Evolutionary conservation across 2,797 vertebrate species (phyloP), one percentile per base, ranked within the genome.

Genomic region (Acestrorhynchus altus): DNA sequence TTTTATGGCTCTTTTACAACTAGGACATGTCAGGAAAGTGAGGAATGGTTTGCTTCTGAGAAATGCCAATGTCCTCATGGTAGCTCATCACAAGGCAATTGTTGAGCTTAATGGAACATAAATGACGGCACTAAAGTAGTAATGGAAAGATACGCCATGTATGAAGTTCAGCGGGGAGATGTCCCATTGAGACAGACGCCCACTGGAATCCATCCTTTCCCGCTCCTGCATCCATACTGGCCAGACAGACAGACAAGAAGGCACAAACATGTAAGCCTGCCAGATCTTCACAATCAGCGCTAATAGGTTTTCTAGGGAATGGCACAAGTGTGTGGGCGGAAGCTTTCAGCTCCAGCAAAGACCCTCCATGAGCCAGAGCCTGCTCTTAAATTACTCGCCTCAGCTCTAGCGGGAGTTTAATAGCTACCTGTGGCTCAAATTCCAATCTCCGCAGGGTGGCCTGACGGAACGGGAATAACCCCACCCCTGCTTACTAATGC

Each of bases 391-490:
- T 78, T 54, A 78, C 69, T 73, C 52, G 67, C 46, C 56, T 66
- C 54, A 73, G 35, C 47, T 69, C 75, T 47, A 61, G 81, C 72
- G 52, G 81, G 54, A 72, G 67, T 68, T 72, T 76, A 81, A 85
- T 67, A 73, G 73, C 39, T 65, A 85, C 83, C 76, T 85, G 83
- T 71, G 56, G 73, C 20, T 83, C 47, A 81, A 83, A 85, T 81
- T 70, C 61, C 71, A 54, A 35, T 74, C 61, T 63, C 76, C 52
- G 42, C 54, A 75, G 75, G 78, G 76, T 46, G 24, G 64, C 49
- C 40, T 60, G 74, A 80, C 11, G n/a, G 26, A 74, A 44, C 8
- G 44, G 56, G 59, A 71, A 72, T 64, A 61, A 78, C 63, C 65
- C 77, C 59, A 56, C 64, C 35, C 65, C 31, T 61, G 42, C 54